Evolutionary conservation across 1,140 invertebrate species (phyloP), one percentile per base, ranked within the genome.

Genomic region (Neodiprion lecontei): DNA sequence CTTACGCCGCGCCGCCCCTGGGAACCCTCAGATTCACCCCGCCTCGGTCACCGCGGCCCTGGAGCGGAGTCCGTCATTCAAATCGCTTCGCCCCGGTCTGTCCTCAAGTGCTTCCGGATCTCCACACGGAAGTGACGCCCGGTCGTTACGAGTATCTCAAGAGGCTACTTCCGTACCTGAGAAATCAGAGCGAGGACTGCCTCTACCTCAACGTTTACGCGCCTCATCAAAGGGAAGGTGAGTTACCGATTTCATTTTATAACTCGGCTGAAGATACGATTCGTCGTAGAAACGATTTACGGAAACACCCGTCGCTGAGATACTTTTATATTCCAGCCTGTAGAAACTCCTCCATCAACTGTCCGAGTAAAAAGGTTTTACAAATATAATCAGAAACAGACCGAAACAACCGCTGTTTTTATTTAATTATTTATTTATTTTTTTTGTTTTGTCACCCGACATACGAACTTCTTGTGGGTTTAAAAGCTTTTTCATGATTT

Each of bases 201-300:
- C 88, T 98, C 9, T 97, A 96, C 84, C 90, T 99, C 70, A 98
- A 98, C 86, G 93, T 99, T 74, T 98, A 97, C 83, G 92, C 95
- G n/a, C 97, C 97, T 11, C 91, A 92, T 80, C 90, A 91, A 83
- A 89, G 90, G 90, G 88, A 92, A 88, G 89, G 84, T 88, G 74
- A 88, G 82, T 82, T 5, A 69, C 61, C 21, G 23, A 23, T 14
- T 40, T 40, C 1, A 40, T 40, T 40, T 40, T 40, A 40, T 5
- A 40, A 40, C 28, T 40, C 2, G 2, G 5, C 28, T 40, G 5
- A 40, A 40, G 1, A 40, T 40, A 40, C 28, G 28, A 61, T 11
- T 61, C 1, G 1, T 11, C 53, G 53, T 61, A 61, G 53, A n/a
- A 11, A 61, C 1, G 53, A 61, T 11, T 61, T 21, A 21, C 17